phyloP scores from a whole-genome alignment of 2,888 invertebrate species.

The Pristionchus fissidentatus region DNA sequence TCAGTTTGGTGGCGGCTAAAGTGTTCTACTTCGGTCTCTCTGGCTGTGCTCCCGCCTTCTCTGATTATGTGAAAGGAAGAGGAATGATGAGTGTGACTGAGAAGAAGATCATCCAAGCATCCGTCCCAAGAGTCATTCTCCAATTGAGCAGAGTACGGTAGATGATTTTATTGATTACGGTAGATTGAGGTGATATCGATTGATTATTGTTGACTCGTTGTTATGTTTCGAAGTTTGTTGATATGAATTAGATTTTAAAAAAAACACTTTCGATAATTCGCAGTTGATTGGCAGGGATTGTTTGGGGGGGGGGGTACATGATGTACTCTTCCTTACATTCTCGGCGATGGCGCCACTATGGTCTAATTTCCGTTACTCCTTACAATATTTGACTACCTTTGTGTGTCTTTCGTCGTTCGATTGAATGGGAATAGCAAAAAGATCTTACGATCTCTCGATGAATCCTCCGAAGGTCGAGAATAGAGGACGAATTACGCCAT shows the following conservation, averaged over 20 bases:
- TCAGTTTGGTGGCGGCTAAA: constrained; percentile 87
- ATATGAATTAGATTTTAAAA: background rate
- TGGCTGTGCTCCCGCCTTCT: constrained; percentile 87
- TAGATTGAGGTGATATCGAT: background rate
- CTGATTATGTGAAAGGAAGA: constrained; percentile 78
- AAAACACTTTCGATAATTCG: too few species aligned
- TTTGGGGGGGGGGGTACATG: too few species aligned
- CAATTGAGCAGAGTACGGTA: constrained; percentile 27
- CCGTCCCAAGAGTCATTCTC: constrained; percentile 41
- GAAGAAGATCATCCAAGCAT: constrained; percentile 28
- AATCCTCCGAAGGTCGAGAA: constrained; percentile 29
- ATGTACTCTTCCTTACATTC: too few species aligned
- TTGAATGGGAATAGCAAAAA: background rate
- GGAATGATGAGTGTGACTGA: constrained; percentile 16
- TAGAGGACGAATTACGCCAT: constrained; percentile 5
- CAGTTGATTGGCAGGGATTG: too few species aligned
- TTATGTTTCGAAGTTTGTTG: background rate
- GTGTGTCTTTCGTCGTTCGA: background rate
- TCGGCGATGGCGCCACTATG: constrained; percentile 6
- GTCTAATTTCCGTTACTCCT: background rate
- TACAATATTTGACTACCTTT: background rate
- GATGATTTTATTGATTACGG: too few species aligned
- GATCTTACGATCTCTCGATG: constrained; percentile 14
- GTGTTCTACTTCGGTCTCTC: constrained; percentile 95
- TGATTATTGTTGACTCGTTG: constrained; percentile 18